Base-by-base conservation (phyloP, 2,113 vertebrate species). In the Misgurnus anguillicaudatus region DNA sequence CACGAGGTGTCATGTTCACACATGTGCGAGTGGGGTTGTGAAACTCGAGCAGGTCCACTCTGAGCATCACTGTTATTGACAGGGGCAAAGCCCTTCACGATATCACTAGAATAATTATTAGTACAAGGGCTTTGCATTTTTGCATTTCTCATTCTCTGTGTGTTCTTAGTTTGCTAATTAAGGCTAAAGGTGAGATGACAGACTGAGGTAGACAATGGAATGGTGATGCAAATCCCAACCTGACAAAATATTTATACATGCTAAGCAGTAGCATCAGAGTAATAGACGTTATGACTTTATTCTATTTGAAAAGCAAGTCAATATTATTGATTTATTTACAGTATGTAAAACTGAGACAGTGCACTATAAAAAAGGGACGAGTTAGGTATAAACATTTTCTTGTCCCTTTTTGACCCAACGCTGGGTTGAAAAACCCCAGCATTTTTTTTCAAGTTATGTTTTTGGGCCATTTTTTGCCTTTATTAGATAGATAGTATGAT, bases 1-100 rank as follows among this genome's bases (percentile, higher is more conserved):
- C 78, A 65, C 55, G 13, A 66, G 21, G 41, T 21, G 77, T 45
- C 64, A 7, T 65, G 31, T 87, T 73, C 77, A 82, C 77, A 64
- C 64, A 9, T 39, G 79, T 85, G 67, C 71, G 63, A 42, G 65
- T 42, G 58, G 68, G 60, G 79, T 83, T 70, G 70, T 69, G 68
- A 68, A 89, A 75, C 86, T 80, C 61, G n/a, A 75, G 84, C 83
- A 83, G 68, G 81, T 45, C 79, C 84, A 31, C 24, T 7, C 19
- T 83, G 85, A 87, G 78, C 67, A 39, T 83, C 48, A 87, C 71
- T 60, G 42, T 78, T 85, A 86, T 86, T 89, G 84, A 87, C 86
- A 88, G 79, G 62, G 78, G 61, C 70, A 74, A 71, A 70, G 31
- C 74, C 68, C 69, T 66, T 66, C 72, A 80, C 77, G 85, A 62